These are phyloP conservation scores for Pelecanoides urinatrix DNA, from an alignment of 2,113 vertebrate genomes.

Conservation along the genomic window DNA sequence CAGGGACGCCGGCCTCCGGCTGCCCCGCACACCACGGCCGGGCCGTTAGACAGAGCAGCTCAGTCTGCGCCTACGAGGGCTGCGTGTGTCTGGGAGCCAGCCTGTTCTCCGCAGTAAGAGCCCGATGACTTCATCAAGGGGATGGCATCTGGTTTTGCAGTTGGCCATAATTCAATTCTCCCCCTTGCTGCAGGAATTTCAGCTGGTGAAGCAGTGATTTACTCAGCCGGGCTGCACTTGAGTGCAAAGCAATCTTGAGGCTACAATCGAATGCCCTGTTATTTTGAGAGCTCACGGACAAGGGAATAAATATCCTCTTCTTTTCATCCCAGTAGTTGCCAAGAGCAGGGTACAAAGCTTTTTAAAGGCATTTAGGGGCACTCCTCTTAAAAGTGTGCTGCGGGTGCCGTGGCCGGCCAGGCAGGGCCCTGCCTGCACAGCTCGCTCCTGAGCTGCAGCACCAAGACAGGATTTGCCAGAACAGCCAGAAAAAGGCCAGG, in stretches of 20 bases:
- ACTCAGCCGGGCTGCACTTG: slow-evolving; percentile 5
- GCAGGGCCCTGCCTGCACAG: neutral
- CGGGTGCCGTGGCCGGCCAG: neutral
- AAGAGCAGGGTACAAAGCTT: slow-evolving; percentile 54
- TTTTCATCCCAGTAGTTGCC: slow-evolving; percentile 50
- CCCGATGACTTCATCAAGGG: slow-evolving; percentile 57
- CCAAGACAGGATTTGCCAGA: neutral
- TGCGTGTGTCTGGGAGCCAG: slow-evolving; percentile 17
- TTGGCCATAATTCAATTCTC: slow-evolving; percentile 42
- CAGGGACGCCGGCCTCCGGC: neutral
- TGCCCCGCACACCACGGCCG: neutral
- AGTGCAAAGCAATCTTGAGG: slow-evolving; percentile 35
- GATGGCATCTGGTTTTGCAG: slow-evolving; percentile 53
- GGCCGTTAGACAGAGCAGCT: neutral
- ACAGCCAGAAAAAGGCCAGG: neutral
- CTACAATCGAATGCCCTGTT: slow-evolving; percentile 21
- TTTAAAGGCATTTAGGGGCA: slow-evolving; percentile 41
- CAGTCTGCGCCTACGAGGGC: slow-evolving; percentile 25
- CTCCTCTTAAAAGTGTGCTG: neutral
- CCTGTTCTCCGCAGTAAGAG: neutral
- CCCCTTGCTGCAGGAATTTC: slow-evolving; percentile 47
- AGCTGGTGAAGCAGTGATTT: slow-evolving; percentile 9
- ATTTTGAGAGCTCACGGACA: slow-evolving; percentile 26
- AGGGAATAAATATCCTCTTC: slow-evolving; percentile 54
- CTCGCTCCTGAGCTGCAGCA: neutral